These are phyloP conservation scores for Oreochromis mossambicus DNA, from an alignment of 2,797 vertebrate genomes.

Conservation along the genomic window DNA sequence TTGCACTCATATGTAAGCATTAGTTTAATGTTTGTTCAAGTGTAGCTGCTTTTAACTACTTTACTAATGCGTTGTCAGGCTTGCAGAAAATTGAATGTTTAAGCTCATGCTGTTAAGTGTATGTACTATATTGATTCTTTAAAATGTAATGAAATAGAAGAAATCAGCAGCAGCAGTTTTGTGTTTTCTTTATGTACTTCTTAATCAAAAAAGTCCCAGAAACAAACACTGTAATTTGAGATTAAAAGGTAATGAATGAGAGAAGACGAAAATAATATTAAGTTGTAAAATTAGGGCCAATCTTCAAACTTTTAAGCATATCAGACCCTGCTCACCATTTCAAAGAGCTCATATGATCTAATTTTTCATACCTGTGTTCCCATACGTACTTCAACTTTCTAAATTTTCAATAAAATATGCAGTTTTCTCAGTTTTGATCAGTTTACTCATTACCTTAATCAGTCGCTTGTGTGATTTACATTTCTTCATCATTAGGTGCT, in stretches of 20 bases:
- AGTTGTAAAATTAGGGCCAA: accelerated
- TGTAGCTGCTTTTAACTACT: not conserved
- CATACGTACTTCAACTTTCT: not conserved
- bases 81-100: not conserved
- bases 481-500: not conserved
- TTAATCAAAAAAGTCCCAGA: not conserved
- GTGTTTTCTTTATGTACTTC: not conserved
- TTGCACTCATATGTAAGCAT: not conserved
- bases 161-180: not conserved
- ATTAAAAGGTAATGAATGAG: not conserved
- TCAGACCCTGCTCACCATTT: accelerated
- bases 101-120: not conserved
- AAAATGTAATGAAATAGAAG: not conserved
- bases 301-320: not conserved
- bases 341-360: not conserved
- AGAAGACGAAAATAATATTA: not conserved
- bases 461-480: accelerated
- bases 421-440: not conserved
- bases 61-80: not conserved
- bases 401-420: not conserved
- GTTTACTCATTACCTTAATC: accelerated
- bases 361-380: not conserved
- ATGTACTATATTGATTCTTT: not conserved
- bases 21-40: not conserved
- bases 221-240: not conserved